Percentiles rank a stretch among this genome's conserved stretches.
Conservation (phyloP, 2,888 invertebrate genomes). For the Raillietiella orientalis region DNA sequence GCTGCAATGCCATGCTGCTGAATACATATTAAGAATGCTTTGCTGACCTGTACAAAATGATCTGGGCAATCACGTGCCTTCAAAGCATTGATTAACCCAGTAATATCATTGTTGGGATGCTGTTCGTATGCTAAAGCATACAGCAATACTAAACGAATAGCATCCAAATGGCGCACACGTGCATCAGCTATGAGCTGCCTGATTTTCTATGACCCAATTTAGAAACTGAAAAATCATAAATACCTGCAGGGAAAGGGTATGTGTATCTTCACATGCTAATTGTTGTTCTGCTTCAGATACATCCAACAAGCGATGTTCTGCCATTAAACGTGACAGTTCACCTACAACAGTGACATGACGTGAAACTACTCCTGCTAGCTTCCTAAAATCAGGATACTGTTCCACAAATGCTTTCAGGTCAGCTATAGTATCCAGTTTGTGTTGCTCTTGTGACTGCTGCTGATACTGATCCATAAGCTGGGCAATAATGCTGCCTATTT, state of each 20-base stretch:
- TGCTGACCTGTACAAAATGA: constrained; percentile 13
- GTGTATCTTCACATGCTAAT: constrained; percentile 35
- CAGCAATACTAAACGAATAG: constrained; percentile 53
- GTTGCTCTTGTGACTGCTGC: constrained; percentile 69
- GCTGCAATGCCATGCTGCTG: too few species aligned
- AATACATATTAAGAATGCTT: too few species aligned
- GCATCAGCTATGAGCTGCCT: constrained; percentile 40
- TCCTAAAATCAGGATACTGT: constrained; percentile 90
- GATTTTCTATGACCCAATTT: constrained; percentile 22
- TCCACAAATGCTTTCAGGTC: constrained; percentile 99
- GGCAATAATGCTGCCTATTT: constrained; percentile 90
- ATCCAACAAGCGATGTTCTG: constrained; percentile 39
- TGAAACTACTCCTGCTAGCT: constrained; percentile 77
- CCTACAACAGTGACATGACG: constrained; percentile 93
- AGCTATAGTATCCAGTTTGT: constrained; percentile 86
- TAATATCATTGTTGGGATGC: constrained; percentile 49
- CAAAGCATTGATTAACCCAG: constrained; percentile 35
- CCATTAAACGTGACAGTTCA: constrained; percentile 59
- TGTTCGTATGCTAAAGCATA: constrained; percentile 81
- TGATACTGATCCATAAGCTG: constrained; percentile 92
- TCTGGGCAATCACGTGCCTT: constrained; percentile 35
- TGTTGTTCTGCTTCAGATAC: constrained; percentile 82
- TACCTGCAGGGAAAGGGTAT: constrained; percentile 21
- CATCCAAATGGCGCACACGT: constrained; percentile 38
- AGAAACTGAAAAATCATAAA: constrained; percentile 2